Base-by-base conservation (phyloP, 2,113 vertebrate species). In the Chionis minor region DNA sequence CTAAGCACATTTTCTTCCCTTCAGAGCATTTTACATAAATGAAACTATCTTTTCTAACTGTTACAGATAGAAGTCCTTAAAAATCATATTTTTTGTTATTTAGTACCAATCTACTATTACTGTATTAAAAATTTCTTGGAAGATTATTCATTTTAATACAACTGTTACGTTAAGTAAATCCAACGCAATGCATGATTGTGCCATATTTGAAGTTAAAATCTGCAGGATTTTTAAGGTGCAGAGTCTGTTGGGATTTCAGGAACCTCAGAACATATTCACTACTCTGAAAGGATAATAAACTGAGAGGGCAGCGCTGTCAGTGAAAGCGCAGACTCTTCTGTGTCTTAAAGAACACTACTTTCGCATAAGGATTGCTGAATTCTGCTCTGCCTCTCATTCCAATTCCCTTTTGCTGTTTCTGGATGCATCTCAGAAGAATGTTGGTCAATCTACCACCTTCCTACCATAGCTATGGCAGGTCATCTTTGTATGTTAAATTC, bases 1-100 rank as follows among this genome's bases (percentile, higher is more conserved):
- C 94, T 86, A 92, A 81, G 80, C 55, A 86, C n/a, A 74, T 92
- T 90, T 94, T 83, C 32, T 90, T 95, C 67, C 18, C 51, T 88
- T 88, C 9, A 28, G 51, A 77, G 47, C 78, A 27, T 55, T 92
- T 93, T 90, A n/a, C 38, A 26, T 80, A 88, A 84, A 40, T 70
- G 23, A 78, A 93, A 40, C 42, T 83, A 58, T 30, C 38, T 40
- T 38, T 82, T 5, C 74, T 89, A 78, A 33, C 26, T 81, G 83
- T 40, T 81, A 45, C 6, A n/a, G 35, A 17, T 40, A 83, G 26
- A 83, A 70, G 16, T 87, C 14, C 16, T 58, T 69, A 22, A 51
- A 58, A 44, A 52, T 72, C 3, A 27, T 58, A 10, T 26, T 28
- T 80, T 55, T 35, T 85, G 10, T 78, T 85, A 33, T n/a, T 30